phyloP scores from a whole-genome alignment of 2,888 invertebrate genomes.

The Neoascia interrupta region DNA sequence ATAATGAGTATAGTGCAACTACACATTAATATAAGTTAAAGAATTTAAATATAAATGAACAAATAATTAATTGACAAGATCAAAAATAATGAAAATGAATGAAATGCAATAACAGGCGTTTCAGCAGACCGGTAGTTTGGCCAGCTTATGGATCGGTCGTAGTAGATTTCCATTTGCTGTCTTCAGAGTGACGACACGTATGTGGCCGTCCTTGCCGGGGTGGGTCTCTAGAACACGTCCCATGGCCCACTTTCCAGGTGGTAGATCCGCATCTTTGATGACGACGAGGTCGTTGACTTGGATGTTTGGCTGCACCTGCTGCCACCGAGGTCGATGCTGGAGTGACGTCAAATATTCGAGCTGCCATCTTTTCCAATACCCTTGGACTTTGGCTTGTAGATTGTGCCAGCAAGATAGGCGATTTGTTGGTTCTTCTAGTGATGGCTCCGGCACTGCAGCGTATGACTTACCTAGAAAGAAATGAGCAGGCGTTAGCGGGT shows the following conservation, averaged over 20 bases:
- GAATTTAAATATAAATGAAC: no score
- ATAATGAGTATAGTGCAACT: no score
- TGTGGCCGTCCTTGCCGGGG: slow-evolving; percentile 2
- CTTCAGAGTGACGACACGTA: slow-evolving; percentile 9
- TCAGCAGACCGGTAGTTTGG: not conserved
- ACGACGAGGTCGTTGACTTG: slow-evolving; percentile 1
- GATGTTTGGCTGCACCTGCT: not conserved
- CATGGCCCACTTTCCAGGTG: slow-evolving; percentile 11
- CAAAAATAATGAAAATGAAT: no score
- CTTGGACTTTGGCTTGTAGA: not conserved
- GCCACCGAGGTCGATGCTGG: slow-evolving; percentile 1
- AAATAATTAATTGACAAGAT: no score
- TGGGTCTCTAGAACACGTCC: slow-evolving; percentile 5
- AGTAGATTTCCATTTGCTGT: not conserved
- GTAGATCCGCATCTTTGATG: slow-evolving; percentile 2
- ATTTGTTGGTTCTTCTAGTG: not conserved
- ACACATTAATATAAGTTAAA: no score
- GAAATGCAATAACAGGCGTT: no score
- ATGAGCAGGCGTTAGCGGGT: slow-evolving; percentile 5
- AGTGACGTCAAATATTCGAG: not conserved
- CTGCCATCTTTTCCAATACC: not conserved
- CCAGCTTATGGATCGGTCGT: not conserved
- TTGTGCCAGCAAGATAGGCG: slow-evolving; percentile 1
- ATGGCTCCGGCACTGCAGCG: not conserved
- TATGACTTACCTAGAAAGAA: slow-evolving; percentile 1